Percentiles rank a stretch among this genome's conserved stretches.
Evolutionary conservation across 2,888 invertebrate genomes (phyloP).

Genomic region (Coelinius sp.): DNA sequence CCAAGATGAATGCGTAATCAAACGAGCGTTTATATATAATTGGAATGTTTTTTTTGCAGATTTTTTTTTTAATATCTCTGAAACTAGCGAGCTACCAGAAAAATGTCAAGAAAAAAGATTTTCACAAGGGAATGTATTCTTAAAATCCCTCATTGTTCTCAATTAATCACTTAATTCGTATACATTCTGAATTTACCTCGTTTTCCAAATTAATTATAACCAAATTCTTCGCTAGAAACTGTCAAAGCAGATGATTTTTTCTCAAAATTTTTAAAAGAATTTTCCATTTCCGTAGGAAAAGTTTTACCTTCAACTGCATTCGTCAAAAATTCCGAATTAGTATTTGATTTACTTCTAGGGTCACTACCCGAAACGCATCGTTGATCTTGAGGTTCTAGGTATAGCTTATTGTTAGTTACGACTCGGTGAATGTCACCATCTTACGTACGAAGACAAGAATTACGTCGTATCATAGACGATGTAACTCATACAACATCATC

Average conservation of each 20-base stretch:
- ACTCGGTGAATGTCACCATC: slow-evolving; percentile 48
- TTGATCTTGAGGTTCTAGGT: slow-evolving; percentile 51
- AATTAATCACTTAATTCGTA: no score
- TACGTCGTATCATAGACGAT: slow-evolving; percentile 44
- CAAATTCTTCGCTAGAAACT: background rate
- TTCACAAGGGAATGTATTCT: no score
- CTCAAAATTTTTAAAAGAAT: background rate
- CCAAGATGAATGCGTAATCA: no score
- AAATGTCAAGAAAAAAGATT: no score
- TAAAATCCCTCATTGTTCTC: no score
- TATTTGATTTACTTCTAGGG: slow-evolving; percentile 51
- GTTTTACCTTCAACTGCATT: background rate
- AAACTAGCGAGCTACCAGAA: no score
- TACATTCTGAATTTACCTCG: no score
- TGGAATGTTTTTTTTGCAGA: no score
- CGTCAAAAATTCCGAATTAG: background rate
- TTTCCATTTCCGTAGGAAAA: background rate
- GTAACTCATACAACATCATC: background rate
- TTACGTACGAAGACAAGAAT: slow-evolving; percentile 38
- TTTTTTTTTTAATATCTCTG: no score
- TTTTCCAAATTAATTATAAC: background rate
- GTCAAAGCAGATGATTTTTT: background rate
- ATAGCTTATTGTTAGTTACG: slow-evolving; percentile 51
- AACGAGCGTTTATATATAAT: no score
- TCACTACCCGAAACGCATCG: slow-evolving; percentile 70